phyloP scores from a whole-genome alignment of 2,797 vertebrate species.

The Lophotriccus pileatus region DNA sequence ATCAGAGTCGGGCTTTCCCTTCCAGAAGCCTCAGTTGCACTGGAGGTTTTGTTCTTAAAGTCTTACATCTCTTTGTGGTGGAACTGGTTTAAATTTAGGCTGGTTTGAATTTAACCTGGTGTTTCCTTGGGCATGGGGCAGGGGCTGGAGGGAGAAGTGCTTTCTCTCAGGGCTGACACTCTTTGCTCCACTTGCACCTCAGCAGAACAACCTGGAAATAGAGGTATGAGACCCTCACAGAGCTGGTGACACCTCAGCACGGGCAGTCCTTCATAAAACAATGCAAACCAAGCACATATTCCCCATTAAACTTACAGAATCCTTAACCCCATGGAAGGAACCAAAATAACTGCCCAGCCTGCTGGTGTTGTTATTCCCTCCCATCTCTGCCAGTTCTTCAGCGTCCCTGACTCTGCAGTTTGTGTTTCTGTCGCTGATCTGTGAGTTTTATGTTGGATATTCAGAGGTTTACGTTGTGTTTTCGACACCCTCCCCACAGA shows the following conservation, averaged over 20 bases:
- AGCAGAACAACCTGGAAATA: not conserved
- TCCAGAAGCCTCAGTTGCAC: fast-evolving
- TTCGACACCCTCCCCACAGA: not conserved
- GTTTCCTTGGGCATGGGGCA: not conserved
- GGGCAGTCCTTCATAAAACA: not conserved
- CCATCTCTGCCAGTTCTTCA: not conserved
- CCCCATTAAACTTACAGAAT: not conserved
- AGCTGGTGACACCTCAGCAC: not conserved
- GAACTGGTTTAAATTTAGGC: not conserved
- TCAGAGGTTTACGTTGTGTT: not conserved
- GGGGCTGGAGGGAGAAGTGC: not conserved
- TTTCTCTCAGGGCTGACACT: not conserved
- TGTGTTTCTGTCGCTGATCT: not conserved
- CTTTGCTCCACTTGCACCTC: not conserved
- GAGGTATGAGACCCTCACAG: not conserved
- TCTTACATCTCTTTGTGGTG: not conserved
- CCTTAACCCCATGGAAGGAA: not conserved
- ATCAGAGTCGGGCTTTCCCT: fast-evolving
- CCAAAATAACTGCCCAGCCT: not conserved
- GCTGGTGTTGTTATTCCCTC: not conserved
- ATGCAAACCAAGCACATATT: not conserved
- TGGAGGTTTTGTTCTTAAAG: not conserved
- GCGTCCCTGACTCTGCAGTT: not conserved
- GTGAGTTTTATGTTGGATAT: not conserved
- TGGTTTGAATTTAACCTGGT: not conserved